Base-by-base conservation (phyloP, 1,140 invertebrate species). In the Linepithema humile region DNA sequence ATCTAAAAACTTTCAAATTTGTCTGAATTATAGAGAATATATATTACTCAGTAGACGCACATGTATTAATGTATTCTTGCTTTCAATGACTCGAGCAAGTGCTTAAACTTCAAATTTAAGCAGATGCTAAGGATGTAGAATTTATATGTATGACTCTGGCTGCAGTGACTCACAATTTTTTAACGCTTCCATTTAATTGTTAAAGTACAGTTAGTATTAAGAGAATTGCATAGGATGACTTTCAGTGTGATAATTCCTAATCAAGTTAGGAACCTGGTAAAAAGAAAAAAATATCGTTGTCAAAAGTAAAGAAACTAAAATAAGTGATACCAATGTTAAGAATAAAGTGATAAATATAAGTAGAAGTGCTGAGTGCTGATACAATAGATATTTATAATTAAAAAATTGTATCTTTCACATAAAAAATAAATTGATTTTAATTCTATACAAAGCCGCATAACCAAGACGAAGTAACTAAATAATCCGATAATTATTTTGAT, bases 181-280 rank as follows among this genome's bases (percentile, higher is more conserved):
- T 64, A 69, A 87, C 32, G 50, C n/a, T 75, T 87, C 59, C 55
- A 59, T 17, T 82, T 75, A 55, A 85, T 15, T 87, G 40, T 77
- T 83, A 29, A 82, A 65, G 6, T 67, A 67, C 29, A 35, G 29
- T 32, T 70, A 75, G 32, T 77, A 12, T 57, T 48, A 85, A 87
- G 65, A 38, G 50, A 38, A 45, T 57, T 62, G 70, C 38, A 50
- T 85, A 82, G 45, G 23, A 7, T 75, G 82, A 57, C 55, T 87
- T 87, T 87, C 62, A 72, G 85, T 87, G 77, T 87, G 85, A 85
- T 87, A 87, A 85, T 57, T 74, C 74, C 45, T 74, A 67, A 87
- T 75, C 62, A 57, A 23, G 29, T 85, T 9, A n/a, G n/a, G 23
- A 75, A 62, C 38, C 45, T 85, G 50, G 20, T 62, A 62, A 45